phyloP scores from a whole-genome alignment of 2,113 vertebrate genomes.

The Sialia sialis region DNA sequence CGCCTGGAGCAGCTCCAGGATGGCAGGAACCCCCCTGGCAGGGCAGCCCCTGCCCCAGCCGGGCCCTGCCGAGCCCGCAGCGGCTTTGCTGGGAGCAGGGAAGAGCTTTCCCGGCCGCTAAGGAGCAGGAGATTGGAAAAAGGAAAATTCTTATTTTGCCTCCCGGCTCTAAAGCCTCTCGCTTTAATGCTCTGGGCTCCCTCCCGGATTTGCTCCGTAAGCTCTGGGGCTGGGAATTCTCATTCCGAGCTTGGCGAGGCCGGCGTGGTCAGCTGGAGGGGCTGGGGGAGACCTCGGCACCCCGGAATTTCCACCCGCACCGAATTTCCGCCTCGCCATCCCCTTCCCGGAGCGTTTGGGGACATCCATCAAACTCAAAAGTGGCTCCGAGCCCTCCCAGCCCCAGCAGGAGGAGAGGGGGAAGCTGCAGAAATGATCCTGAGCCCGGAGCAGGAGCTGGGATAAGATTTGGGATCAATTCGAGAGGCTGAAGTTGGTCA shows the following conservation, averaged over 20 bases:
- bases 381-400: fast-evolving
- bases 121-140: background rate
- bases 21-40: background rate
- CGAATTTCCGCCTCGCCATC: fast-evolving
- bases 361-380: background rate
- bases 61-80: background rate
- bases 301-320: fast-evolving
- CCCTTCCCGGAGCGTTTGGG: background rate
- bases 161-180: background rate
- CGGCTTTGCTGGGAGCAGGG: background rate
- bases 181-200: background rate
- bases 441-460: fast-evolving
- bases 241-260: background rate
- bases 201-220: background rate
- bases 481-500: background rate
- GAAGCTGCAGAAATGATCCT: fast-evolving
- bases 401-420: fast-evolving
- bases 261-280: fast-evolving
- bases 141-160: background rate
- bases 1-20: background rate
- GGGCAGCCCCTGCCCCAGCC: background rate
- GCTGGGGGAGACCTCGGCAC: background rate
- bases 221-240: background rate
- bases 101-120: background rate
- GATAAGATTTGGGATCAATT: background rate